Percentiles rank a stretch among this genome's conserved stretches.
phyloP scores from a whole-genome alignment of 2,113 vertebrate genomes.

The Anoura caudifer region DNA sequence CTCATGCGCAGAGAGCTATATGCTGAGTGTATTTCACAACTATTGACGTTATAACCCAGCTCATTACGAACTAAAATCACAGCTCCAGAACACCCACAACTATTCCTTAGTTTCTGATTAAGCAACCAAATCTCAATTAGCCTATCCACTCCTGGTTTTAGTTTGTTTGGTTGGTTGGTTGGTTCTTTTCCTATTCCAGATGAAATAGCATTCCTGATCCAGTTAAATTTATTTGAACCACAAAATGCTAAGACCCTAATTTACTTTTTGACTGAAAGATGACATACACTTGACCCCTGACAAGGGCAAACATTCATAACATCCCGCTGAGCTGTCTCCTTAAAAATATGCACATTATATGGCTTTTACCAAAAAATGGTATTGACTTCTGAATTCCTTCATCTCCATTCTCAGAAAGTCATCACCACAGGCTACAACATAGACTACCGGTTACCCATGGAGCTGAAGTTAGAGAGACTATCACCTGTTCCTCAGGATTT shows the following conservation, averaged over 20 bases:
- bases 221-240: neutral
- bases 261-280: slow-evolving; percentile 5
- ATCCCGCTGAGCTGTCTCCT: neutral
- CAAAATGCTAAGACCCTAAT: slow-evolving; percentile 9
- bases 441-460: neutral
- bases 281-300: neutral
- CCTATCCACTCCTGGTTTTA: neutral
- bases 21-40: slow-evolving; percentile 5
- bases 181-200: neutral
- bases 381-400: neutral
- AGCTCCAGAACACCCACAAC: neutral
- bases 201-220: neutral
- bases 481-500: neutral
- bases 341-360: neutral
- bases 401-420: neutral
- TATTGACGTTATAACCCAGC: neutral
- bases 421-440: neutral
- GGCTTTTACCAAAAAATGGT: neutral
- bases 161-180: neutral
- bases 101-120: slow-evolving; percentile 26
- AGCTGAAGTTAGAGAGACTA: neutral
- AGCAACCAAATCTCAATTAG: slow-evolving; percentile 37
- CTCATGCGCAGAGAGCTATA: neutral
- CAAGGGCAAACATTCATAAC: neutral
- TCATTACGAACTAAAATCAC: slow-evolving; percentile 27